Conservation (phyloP, 2,113 vertebrate genomes). For the Tautogolabrus adspersus region DNA sequence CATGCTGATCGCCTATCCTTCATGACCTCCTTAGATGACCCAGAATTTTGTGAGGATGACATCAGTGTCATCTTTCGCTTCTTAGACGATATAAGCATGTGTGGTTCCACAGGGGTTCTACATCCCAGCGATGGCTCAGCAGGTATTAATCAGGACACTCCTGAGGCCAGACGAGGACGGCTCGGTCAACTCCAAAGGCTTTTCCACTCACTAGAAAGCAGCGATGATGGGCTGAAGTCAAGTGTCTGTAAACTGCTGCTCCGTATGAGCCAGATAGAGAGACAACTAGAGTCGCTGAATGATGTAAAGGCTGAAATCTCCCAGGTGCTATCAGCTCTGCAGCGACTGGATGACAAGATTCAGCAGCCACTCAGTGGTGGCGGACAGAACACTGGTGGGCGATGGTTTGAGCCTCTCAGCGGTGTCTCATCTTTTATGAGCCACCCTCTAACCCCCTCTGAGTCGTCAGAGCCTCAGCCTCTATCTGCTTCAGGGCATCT, state of each 20-base stretch:
- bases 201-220: slow-evolving; percentile 82
- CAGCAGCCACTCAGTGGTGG: slow-evolving; percentile 83
- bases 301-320: slow-evolving; percentile 94
- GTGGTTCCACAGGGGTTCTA: slow-evolving; percentile 92
- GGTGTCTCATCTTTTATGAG: slow-evolving; percentile 87
- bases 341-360: slow-evolving; percentile 92
- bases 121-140: slow-evolving; percentile 86
- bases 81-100: slow-evolving; percentile 96
- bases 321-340: slow-evolving; percentile 92
- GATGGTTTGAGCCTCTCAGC: slow-evolving; percentile 77
- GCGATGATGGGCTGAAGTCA: slow-evolving; percentile 90
- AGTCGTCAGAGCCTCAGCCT: slow-evolving; percentile 82
- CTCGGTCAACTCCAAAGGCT: slow-evolving; percentile 85
- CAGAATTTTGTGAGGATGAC: slow-evolving; percentile 91
- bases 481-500: slow-evolving; percentile 80
- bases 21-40: slow-evolving; percentile 93
- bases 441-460: slow-evolving; percentile 80
- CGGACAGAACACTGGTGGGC: slow-evolving; percentile 77
- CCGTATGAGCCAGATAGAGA: slow-evolving; percentile 94
- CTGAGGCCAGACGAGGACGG: slow-evolving; percentile 85
- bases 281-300: slow-evolving; percentile 92
- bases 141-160: slow-evolving; percentile 81
- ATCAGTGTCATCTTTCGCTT: slow-evolving; percentile 98
- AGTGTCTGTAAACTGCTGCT: slow-evolving; percentile 94
- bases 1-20: slow-evolving; percentile 86